Conservation (phyloP, 2,888 invertebrate species). For the Galeruca laticollis region DNA sequence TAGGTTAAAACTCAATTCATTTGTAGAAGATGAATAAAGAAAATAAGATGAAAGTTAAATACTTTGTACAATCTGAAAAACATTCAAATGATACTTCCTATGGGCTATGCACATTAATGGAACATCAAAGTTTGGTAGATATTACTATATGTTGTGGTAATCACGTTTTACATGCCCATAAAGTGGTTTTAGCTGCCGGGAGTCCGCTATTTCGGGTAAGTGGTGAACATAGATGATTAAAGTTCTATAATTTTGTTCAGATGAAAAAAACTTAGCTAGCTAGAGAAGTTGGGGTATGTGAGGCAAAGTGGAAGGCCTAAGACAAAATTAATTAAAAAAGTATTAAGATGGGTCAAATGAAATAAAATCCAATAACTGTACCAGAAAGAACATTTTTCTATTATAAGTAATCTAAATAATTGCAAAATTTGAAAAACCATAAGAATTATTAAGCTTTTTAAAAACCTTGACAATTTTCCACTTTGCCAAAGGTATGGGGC, state of each 20-base stretch:
- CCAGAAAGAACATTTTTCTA: no score
- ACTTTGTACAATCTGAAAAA: slow-evolving; percentile 51
- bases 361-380: no score
- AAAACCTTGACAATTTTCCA: no score
- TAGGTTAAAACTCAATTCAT: neutral
- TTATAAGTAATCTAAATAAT: no score
- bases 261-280: no score
- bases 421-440: no score
- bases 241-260: neutral
- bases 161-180: slow-evolving; percentile 80
- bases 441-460: no score
- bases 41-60: slow-evolving; percentile 41
- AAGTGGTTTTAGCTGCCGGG: slow-evolving; percentile 79
- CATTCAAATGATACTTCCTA: slow-evolving; percentile 76
- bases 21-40: slow-evolving; percentile 1
- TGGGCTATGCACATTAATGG: slow-evolving; percentile 77
- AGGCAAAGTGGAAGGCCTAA: no score
- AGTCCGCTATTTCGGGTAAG: slow-evolving; percentile 80
- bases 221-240: slow-evolving; percentile 22
- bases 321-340: no score
- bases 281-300: no score
- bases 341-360: no score
- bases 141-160: slow-evolving; percentile 82
- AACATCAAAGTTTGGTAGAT: slow-evolving; percentile 80
- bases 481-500: no score